phyloP scores from a whole-genome alignment of 2,888 invertebrate genomes.

The Hipparchia semele region DNA sequence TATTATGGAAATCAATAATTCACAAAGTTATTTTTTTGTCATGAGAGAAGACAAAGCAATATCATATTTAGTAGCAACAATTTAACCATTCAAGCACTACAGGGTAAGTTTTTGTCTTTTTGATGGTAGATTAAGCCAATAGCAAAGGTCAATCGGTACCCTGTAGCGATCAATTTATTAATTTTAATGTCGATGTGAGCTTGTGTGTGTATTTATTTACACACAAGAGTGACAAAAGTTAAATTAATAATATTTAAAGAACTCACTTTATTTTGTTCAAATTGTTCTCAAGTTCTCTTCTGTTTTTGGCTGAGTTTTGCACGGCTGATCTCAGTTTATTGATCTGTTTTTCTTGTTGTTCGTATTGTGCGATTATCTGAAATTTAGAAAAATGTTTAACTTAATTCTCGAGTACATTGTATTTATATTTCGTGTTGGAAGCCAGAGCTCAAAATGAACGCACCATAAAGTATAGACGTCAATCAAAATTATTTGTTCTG shows the following conservation, averaged over 20 bases:
- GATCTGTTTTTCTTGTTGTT: slow-evolving; percentile 81
- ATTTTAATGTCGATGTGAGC: no score
- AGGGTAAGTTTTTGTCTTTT: slow-evolving; percentile 53
- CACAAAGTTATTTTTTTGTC: slow-evolving; percentile 76
- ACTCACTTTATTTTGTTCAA: slow-evolving; percentile 77
- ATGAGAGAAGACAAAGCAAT: slow-evolving; percentile 73
- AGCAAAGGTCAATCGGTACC: no score
- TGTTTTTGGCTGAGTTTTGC: slow-evolving; percentile 63
- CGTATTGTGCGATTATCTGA: slow-evolving; percentile 85
- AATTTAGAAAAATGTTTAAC: slow-evolving; percentile 23
- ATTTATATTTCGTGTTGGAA: no score
- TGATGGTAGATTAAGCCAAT: background rate
- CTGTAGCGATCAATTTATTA: no score
- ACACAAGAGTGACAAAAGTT: no score
- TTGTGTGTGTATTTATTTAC: no score
- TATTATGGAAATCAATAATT: slow-evolving; percentile 63
- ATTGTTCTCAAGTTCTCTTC: slow-evolving; percentile 67
- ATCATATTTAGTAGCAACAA: slow-evolving; percentile 73
- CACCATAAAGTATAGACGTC: no score
- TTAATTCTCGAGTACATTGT: background rate
- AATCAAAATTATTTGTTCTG: no score
- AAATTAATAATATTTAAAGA: background rate
- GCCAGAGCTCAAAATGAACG: no score
- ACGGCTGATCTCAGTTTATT: slow-evolving; percentile 75
- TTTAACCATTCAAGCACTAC: slow-evolving; percentile 67